phyloP scores from a whole-genome alignment of 2,888 invertebrate species.

The Dolichomitus sp. region DNA sequence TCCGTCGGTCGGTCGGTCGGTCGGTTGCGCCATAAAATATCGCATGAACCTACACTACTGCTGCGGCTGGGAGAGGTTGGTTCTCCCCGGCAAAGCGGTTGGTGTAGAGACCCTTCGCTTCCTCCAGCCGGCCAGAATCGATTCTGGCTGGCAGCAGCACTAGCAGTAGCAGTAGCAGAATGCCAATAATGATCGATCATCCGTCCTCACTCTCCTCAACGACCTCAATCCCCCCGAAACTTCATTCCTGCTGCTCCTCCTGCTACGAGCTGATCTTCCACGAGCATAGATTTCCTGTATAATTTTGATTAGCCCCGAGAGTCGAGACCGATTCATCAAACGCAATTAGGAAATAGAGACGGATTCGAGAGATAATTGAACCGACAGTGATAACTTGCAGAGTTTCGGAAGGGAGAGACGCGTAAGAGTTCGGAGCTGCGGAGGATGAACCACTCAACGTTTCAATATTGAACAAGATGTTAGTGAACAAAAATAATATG shows the following conservation, averaged over 20 bases:
- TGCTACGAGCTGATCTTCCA: constrained; percentile 32
- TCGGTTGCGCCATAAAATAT: constrained; percentile 82
- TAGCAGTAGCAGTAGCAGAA: constrained; percentile 54
- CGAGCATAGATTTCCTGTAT: constrained; percentile 51
- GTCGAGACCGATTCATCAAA: constrained; percentile 55
- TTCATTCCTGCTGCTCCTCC: constrained; percentile 43
- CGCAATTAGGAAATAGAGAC: constrained; percentile 59
- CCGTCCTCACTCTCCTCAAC: constrained; percentile 35
- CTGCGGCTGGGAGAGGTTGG: constrained; percentile 57
- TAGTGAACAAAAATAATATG: not conserved
- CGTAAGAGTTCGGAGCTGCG: not conserved
- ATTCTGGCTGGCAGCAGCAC: constrained; percentile 51
- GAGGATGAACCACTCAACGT: not conserved
- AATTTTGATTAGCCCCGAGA: constrained; percentile 55
- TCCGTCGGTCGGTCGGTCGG: constrained; percentile 48
- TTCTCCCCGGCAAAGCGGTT: constrained; percentile 47
- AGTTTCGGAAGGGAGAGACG: not conserved
- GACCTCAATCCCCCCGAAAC: constrained; percentile 60
- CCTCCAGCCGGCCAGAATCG: constrained; percentile 56
- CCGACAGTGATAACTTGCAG: constrained; percentile 33
- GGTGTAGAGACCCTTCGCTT: constrained; percentile 63
- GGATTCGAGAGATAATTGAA: constrained; percentile 34
- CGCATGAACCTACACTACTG: constrained; percentile 80
- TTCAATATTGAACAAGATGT: not conserved
- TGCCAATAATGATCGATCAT: constrained; percentile 69